Evolutionary conservation across 2,888 invertebrate genomes (phyloP).

Genomic region (Parasteatoda lunata): DNA sequence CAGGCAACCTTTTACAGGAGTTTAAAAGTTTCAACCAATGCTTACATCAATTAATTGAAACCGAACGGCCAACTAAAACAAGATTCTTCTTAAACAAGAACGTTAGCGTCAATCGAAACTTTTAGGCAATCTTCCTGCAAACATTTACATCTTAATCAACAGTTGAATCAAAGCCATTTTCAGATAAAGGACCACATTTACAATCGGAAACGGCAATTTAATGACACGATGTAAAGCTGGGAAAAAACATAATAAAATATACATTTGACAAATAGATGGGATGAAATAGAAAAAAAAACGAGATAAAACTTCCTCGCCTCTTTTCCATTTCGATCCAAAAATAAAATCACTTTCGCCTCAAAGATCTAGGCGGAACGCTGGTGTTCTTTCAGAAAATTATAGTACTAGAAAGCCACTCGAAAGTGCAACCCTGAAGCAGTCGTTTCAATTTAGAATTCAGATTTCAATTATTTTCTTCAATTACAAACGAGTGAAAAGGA

Average conservation of each 20-base stretch:
- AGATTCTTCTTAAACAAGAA: too few relatives aligned
- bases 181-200: slow-evolving; percentile 2
- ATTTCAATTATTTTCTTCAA: slow-evolving; percentile 66
- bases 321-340: background rate
- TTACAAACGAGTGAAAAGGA: slow-evolving; percentile 19
- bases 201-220: slow-evolving; percentile 23
- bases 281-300: background rate
- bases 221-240: background rate
- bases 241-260: slow-evolving; percentile 5
- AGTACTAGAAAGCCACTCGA: slow-evolving; percentile 36
- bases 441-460: slow-evolving; percentile 63
- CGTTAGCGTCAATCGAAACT: too few relatives aligned
- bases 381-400: slow-evolving; percentile 30
- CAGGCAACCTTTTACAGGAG: too few relatives aligned
- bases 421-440: slow-evolving; percentile 24
- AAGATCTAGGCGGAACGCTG: background rate
- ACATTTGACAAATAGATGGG: background rate
- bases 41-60: too few relatives aligned
- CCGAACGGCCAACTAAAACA: too few relatives aligned
- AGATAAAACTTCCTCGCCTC: background rate
- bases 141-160: too few relatives aligned
- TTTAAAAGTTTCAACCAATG: too few relatives aligned
- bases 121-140: too few relatives aligned
- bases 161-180: too few relatives aligned
- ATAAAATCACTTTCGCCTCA: slow-evolving; percentile 28